Evolutionary conservation across 2,888 invertebrate species (phyloP).

Genomic region (Podotricha telesiphe): DNA sequence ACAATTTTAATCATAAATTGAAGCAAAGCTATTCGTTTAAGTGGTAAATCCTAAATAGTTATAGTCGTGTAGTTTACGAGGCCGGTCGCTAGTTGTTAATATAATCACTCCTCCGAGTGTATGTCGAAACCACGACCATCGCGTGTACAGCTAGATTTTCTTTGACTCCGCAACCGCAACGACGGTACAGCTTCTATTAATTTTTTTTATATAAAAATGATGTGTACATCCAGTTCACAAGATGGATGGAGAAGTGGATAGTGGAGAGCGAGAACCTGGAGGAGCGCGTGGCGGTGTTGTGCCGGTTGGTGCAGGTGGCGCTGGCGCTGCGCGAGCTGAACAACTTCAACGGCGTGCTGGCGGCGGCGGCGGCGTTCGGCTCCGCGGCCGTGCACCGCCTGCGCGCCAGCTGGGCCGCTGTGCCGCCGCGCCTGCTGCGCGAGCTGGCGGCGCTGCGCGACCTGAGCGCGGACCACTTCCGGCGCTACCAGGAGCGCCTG

Average conservation of each 20-base stretch:
- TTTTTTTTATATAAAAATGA: too few relatives aligned
- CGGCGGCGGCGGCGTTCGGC: conserved; percentile 95
- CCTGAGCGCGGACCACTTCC: conserved; percentile 94
- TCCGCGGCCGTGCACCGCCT: conserved; percentile 96
- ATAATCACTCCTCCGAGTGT: too few relatives aligned
- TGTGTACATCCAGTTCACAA: conserved; percentile 96
- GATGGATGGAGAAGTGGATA: conserved; percentile 98
- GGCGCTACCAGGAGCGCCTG: conserved; percentile 96
- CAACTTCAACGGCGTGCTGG: conserved; percentile 98
- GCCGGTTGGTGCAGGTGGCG: conserved; percentile 95
- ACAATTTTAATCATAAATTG: too few relatives aligned
- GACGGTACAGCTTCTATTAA: too few relatives aligned
- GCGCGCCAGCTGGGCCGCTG: conserved; percentile 85
- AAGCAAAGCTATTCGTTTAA: too few relatives aligned
- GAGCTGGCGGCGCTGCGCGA: conserved; percentile 94
- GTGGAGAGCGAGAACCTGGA: conserved; percentile 98
- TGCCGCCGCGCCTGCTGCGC: conserved; percentile 89
- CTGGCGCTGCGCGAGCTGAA: conserved; percentile 97
- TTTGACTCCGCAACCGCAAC: too few relatives aligned
- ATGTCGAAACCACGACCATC: too few relatives aligned
- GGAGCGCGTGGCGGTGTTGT: conserved; percentile 95
- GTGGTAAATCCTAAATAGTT: too few relatives aligned
- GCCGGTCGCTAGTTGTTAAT: too few relatives aligned
- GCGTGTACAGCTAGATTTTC: too few relatives aligned
- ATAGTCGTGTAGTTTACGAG: too few relatives aligned